Conservation (phyloP, 2,797 vertebrate species). For the Micropoecilia bifurca region DNA sequence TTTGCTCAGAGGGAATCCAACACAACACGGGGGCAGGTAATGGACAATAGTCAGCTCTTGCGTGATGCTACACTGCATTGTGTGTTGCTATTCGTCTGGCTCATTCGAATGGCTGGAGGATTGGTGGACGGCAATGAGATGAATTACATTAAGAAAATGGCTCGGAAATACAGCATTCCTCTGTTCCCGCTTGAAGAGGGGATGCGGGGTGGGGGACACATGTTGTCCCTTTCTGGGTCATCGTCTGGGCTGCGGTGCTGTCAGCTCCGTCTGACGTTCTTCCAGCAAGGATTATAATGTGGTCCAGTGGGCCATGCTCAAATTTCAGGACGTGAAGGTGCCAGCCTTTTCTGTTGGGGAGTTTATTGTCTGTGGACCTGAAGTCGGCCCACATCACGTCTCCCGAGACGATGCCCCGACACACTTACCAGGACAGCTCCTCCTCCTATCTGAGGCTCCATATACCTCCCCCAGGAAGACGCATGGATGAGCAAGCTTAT, state of each 20-base stretch:
- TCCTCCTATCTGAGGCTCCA: constrained; percentile 37
- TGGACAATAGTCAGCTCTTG: constrained; percentile 47
- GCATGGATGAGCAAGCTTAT: constrained; percentile 75
- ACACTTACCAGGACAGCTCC: constrained; percentile 55
- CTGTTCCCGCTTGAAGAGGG: constrained; percentile 10
- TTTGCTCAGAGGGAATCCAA: constrained; percentile 52
- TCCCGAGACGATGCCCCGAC: constrained; percentile 66
- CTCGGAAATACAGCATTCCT: constrained; percentile 19
- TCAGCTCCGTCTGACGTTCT: constrained; percentile 39
- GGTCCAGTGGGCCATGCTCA: constrained; percentile 43
- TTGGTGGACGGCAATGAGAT: constrained; percentile 45
- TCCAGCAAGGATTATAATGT: constrained; percentile 52
- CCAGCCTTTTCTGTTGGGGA: constrained; percentile 54
- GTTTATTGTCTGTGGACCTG: constrained; percentile 58
- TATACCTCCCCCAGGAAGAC: constrained; percentile 58
- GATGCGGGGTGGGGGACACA: constrained; percentile 8
- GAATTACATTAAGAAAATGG: constrained; percentile 53
- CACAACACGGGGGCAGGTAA: constrained; percentile 38
- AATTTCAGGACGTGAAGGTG: constrained; percentile 51
- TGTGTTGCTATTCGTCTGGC: constrained; percentile 32
- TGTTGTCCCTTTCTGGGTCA: constrained; percentile 49
- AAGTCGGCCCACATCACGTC: constrained; percentile 61
- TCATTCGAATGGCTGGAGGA: constrained; percentile 44
- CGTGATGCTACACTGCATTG: constrained; percentile 53
- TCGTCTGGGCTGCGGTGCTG: constrained; percentile 50